Percentiles rank a stretch among this genome's conserved stretches.
These are phyloP conservation scores for Ernsta delagoae DNA, from an alignment of 2,888 invertebrate species.

Conservation along the genomic window DNA sequence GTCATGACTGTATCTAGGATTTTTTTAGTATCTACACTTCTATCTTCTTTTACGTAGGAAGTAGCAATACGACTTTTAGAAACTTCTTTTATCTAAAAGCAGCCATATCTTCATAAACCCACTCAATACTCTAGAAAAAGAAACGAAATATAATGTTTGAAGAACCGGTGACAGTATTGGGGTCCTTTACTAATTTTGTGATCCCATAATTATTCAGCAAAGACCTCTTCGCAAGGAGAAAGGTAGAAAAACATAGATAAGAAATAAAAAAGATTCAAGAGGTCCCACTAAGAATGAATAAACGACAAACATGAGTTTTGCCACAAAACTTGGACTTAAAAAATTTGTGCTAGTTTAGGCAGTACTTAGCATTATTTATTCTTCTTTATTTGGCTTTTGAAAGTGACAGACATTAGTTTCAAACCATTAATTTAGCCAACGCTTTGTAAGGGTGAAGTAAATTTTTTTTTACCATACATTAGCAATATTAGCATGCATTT, in stretches of 20 bases:
- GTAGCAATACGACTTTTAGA: neutral
- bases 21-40: too few relatives aligned
- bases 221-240: neutral
- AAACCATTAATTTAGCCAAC: too few relatives aligned
- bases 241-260: neutral
- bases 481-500: too few relatives aligned
- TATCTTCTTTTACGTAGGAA: too few relatives aligned
- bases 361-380: too few relatives aligned
- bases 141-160: conserved; percentile 5
- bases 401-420: too few relatives aligned
- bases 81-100: neutral
- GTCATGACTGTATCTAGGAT: too few relatives aligned
- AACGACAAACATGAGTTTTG: neutral
- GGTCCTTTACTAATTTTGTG: conserved; percentile 27
- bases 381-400: too few relatives aligned
- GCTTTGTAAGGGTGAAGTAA: too few relatives aligned
- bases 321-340: too few relatives aligned
- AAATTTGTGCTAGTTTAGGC: too few relatives aligned
- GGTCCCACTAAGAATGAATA: neutral
- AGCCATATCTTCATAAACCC: neutral
- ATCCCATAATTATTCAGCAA: conserved; percentile 10
- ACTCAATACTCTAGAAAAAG: conserved; percentile 22
- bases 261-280: conserved; percentile 1
- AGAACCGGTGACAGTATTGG: conserved; percentile 3
- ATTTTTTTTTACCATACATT: too few relatives aligned